phyloP scores from a whole-genome alignment of 2,113 vertebrate genomes.

The Callopanchax toddi region DNA sequence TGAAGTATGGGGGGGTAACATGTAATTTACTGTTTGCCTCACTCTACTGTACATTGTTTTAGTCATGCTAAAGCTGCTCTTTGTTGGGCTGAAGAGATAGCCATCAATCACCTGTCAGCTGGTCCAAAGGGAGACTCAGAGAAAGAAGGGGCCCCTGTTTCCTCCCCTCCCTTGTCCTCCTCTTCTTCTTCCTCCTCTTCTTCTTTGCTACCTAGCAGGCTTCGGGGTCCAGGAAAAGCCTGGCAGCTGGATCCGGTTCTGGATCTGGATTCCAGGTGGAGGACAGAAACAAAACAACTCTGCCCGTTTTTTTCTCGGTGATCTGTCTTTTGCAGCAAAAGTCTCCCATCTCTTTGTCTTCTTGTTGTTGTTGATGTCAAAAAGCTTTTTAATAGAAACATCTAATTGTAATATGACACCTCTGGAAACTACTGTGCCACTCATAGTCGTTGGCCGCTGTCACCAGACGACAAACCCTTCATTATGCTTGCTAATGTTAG shows the following conservation, averaged over 20 bases:
- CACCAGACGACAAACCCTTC: conserved; percentile 56
- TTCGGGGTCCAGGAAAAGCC: conserved; percentile 85
- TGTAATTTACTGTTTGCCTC: conserved; percentile 99
- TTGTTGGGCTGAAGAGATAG: conserved; percentile 98
- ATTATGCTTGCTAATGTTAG: conserved; percentile 66
- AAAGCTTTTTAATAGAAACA: conserved; percentile 21
- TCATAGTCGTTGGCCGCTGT: conserved; percentile 42
- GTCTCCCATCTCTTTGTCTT: conserved; percentile 8
- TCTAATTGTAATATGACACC: conserved; percentile 52
- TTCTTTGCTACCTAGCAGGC: conserved; percentile 91
- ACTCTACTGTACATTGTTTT: conserved; percentile 98
- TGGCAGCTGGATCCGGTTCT: conserved; percentile 85
- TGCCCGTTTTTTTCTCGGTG: not conserved
- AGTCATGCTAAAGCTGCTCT: conserved; percentile 98
- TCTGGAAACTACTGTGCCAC: conserved; percentile 22
- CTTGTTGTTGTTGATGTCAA: conserved; percentile 34
- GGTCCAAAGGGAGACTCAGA: conserved; percentile 79
- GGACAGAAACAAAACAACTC: not conserved
- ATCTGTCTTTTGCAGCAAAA: conserved; percentile 11
- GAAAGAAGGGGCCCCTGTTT: conserved; percentile 81
- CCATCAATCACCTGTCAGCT: conserved; percentile 99
- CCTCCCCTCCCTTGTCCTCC: conserved; percentile 64
- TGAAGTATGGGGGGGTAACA: conserved; percentile 76
- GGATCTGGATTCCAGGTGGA: conserved; percentile 79
- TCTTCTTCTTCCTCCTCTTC: conserved; percentile 59